Evolutionary conservation across 2,888 invertebrate species (phyloP), one percentile per base, ranked within the genome.

Genomic region (Trypoxylon attenuatum): DNA sequence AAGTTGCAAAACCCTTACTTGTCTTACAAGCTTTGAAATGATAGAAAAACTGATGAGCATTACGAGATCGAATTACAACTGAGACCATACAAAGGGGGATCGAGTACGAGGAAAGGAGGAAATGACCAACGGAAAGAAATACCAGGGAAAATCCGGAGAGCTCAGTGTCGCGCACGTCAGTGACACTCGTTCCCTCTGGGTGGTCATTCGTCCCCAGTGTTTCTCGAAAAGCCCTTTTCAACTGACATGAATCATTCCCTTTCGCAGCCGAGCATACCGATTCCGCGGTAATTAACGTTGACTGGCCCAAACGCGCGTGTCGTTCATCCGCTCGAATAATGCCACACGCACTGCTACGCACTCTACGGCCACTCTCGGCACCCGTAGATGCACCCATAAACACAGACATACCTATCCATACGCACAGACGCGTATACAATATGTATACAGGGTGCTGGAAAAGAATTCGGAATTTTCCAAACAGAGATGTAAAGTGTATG

Each of bases 261-360:
- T 60, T 66, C 57, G 55, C 58, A 51, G 57, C 46, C 56, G 41
- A 10, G 43, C 33, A 41, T 39, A 56, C 54, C 69, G 63, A 73
- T 75, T 73, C 65, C 59, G 33, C 57, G 57, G 69, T 75, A 78
- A 78, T 78, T 78, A 78, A 75, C 68, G 75, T 55, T 69, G 64
- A 73, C 69, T 64, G 55, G 52, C 38, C 45, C 43, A 57, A 59
- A 59, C 64, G 43, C 75, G 64, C 71, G 71, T 67, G 63, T 71
- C 63, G 75, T 64, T 65, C 59, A 43, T 57, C 42, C 61, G 55
- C 38, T 49, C 53, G 62, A 61, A 65, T 65, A 66, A 63, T 58
- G 52, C 21, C 29, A 21, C 29, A 23, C 1, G n/a, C 27, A 27
- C 42, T 10, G 45, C 18, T 39, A 33, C n/a, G 33, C 13, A 13